Evolutionary conservation across 2,797 vertebrate species (phyloP), one percentile per base, ranked within the genome.

Genomic region (Oceanodroma leucorhoa): DNA sequence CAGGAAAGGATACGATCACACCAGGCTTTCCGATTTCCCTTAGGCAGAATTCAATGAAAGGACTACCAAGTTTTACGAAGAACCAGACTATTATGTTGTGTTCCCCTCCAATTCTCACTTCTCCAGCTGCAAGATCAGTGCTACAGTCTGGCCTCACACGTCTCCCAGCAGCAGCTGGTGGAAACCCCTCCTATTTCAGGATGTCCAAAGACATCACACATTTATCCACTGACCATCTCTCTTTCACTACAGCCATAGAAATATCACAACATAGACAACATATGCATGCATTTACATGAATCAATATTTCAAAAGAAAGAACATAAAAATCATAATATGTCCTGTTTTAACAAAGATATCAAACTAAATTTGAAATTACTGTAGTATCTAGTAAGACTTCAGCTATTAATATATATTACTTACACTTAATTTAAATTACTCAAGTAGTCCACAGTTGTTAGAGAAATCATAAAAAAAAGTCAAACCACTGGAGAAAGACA

Each of bases 1-100:
- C 4, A 11, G 50, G 29, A 64, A 84, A 38, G 36, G 36, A 10
- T 19, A 58, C 0, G 0, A 27, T 21, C 45, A 38, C 54, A 41
- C 6, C 0, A 1, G 17, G 41, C 30, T 40, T 64, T 72, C 41
- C 9, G 3, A 20, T 27, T 36, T 67, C 23, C 55, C 26, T 76
- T 36, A n/a, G 30, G 57, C 45, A 92, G 41, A 62, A 64, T 20
- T 41, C 29, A 83, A 9, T 19, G 10, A 62, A 89, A 90, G 54
- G 53, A 79, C 32, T 41, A 34, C 21, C 51, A 75, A 46, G 32
- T 67, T 67, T 53, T 67, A 53, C 6, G 22, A 76, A 66, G 62
- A 83, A 32, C 5, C 8, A 57, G 41, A 29, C 32, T 51, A 18
- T 20, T 36, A 15, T 1, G 0, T 5, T 40, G 38, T 22, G 2